Base-by-base conservation (phyloP, 2,888 invertebrate genomes). In the Oxyteleia sp. region DNA sequence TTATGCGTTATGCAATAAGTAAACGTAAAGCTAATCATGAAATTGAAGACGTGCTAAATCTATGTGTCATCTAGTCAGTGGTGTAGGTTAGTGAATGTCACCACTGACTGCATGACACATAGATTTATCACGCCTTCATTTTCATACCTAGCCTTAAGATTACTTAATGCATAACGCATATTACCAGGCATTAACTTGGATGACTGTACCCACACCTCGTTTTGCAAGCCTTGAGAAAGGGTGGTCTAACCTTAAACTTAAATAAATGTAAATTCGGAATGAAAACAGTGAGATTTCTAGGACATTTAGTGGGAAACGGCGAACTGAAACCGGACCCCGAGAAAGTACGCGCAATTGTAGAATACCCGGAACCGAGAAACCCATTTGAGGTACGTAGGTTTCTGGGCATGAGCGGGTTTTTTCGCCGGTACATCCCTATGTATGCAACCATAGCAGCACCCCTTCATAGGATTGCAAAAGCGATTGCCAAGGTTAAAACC, bases 351-450 rank as follows among this genome's bases (percentile, higher is more conserved):
- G 26, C 29, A 0, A 53, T 53, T 8, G 13, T 26, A 10, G 26
- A 53, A 10, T 53, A 13, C 15, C 53, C 53, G 0, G 13, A 11
- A 5, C 53, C 29, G 10, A 29, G 2, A 53, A 53, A 53, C 53
- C 11, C 29, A n/a, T 29, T 29, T n/a, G 13, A 53, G 13, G 13
- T 53, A 4, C 26, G 53, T 1, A 26, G 53, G 29, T 53, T 53
- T 53, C 29, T 29, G 2, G 29, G 53, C 5, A 53, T 53, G 53
- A 29, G 53, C 15, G 53, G 53, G 1, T 53, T 53, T 29, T 53
- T 53, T n/a, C 18, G 53, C 1, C 8, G 53, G 7, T 53, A 20
- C n/a, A 53, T 53, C 4, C 26, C 53, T 1, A 15, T 8, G 8
- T 53, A 29, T 15, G 29, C 53, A 8, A 29, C 4, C 2, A 29